phyloP scores from a whole-genome alignment of 2,797 vertebrate species.

The Sebastolobus altivelis region DNA sequence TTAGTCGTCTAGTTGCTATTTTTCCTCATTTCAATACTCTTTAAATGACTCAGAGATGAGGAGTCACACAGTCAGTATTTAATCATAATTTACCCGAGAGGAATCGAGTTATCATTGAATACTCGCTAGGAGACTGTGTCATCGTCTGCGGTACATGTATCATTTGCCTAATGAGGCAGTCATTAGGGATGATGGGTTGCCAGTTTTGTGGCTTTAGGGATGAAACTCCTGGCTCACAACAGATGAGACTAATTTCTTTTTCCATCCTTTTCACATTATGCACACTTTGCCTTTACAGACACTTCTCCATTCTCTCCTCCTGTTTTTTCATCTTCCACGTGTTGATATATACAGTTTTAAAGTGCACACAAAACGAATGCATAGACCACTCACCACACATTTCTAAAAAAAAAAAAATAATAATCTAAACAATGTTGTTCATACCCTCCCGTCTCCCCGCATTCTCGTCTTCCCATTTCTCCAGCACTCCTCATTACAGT shows the following conservation, averaged over 20 bases:
- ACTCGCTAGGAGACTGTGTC: conserved; percentile 4
- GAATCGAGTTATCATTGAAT: conserved; percentile 19
- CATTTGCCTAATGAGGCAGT: conserved; percentile 53
- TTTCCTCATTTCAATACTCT: background rate
- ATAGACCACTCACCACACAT: background rate
- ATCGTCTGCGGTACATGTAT: conserved; percentile 27
- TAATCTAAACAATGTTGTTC: background rate
- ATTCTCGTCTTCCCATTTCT: background rate
- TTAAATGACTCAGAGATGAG: conserved; percentile 4
- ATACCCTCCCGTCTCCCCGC: background rate
- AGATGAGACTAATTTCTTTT: conserved; percentile 29
- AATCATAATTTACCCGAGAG: conserved; percentile 11
- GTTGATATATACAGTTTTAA: background rate
- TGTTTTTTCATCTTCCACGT: background rate
- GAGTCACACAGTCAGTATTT: conserved; percentile 6
- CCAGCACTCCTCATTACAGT: conserved; percentile 3
- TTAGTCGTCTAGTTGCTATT: background rate
- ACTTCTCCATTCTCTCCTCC: background rate
- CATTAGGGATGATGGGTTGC: conserved; percentile 42
- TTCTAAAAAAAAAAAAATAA: background rate
- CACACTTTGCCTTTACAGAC: background rate
- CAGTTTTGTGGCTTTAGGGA: conserved; percentile 48
- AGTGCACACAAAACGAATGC: background rate
- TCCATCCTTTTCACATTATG: background rate
- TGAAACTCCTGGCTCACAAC: conserved; percentile 29